phyloP scores from a whole-genome alignment of 2,113 vertebrate species.

The Solea senegalensis region DNA sequence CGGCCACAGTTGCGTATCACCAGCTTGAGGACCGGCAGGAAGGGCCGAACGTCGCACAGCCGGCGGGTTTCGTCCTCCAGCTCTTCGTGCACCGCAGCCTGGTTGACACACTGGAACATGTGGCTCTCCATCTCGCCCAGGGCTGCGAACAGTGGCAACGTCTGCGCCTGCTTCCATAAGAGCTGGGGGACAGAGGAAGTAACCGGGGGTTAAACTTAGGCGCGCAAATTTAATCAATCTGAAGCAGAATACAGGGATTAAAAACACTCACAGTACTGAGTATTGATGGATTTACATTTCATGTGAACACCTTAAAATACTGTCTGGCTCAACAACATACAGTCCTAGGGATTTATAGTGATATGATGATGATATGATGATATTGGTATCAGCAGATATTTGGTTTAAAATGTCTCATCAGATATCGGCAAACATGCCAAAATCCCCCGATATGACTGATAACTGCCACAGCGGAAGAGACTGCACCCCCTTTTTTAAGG shows the following conservation, averaged over 20 bases:
- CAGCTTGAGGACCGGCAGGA: slow-evolving; percentile 94
- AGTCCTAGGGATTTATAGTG: too few species aligned
- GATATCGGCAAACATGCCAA: too few species aligned
- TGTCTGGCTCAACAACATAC: too few species aligned
- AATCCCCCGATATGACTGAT: too few species aligned
- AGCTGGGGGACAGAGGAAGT: slow-evolving; percentile 78
- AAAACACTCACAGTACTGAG: too few species aligned
- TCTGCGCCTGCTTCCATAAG: slow-evolving; percentile 95
- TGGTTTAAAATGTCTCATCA: too few species aligned
- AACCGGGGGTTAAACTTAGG: neutral
- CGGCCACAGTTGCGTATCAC: slow-evolving; percentile 92
- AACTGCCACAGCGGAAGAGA: too few species aligned
- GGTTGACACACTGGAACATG: slow-evolving; percentile 98
- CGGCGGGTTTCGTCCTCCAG: slow-evolving; percentile 94
- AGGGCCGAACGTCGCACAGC: slow-evolving; percentile 94
- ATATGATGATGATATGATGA: too few species aligned
- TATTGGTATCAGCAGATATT: too few species aligned
- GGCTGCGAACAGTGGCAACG: slow-evolving; percentile 90
- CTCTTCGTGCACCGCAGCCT: slow-evolving; percentile 95
- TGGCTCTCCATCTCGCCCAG: slow-evolving; percentile 95
- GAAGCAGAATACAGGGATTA: neutral
- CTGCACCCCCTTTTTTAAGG: too few species aligned
- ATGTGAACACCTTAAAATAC: too few species aligned
- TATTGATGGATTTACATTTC: too few species aligned
- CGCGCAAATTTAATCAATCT: slow-evolving; percentile 4